A percentile compares a stretch with the other conserved stretches of the same genome.
Evolutionary conservation across 1,140 invertebrate species (phyloP).

Genomic region (Drosophila kohkoa): DNA sequence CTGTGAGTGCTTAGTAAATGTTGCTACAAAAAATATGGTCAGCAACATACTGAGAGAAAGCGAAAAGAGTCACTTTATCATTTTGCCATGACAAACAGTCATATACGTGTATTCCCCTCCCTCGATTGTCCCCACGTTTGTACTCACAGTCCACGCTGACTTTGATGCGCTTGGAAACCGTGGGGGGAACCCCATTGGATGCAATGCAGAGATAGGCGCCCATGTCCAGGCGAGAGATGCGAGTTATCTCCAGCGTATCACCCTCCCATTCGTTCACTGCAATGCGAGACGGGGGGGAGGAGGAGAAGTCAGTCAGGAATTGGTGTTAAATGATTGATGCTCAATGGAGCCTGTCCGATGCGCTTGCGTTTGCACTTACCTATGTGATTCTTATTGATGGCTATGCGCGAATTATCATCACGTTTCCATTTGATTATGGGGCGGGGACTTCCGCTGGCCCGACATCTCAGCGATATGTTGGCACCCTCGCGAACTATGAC

Average conservation of each 20-base stretch:
- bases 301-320: background rate
- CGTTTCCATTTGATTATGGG: slow-evolving; percentile 96
- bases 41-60: background rate
- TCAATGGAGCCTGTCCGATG: slow-evolving; percentile 16
- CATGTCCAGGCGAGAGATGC: slow-evolving; percentile 95
- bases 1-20: slow-evolving; percentile 26
- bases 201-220: slow-evolving; percentile 94
- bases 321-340: slow-evolving; percentile 76
- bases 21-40: slow-evolving; percentile 18
- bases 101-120: background rate
- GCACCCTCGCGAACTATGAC: slow-evolving; percentile 96
- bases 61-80: slow-evolving; percentile 43
- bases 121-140: too few relatives aligned
- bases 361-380: slow-evolving; percentile 86
- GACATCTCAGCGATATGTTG: slow-evolving; percentile 94
- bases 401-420: slow-evolving; percentile 93
- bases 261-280: slow-evolving; percentile 93
- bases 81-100: slow-evolving; percentile 18
- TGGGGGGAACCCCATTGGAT: slow-evolving; percentile 90
- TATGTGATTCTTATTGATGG: slow-evolving; percentile 92
- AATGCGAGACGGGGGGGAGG: slow-evolving; percentile 37
- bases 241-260: slow-evolving; percentile 92
- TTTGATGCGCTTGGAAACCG: slow-evolving; percentile 95
- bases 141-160: slow-evolving; percentile 97
- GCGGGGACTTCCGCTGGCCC: slow-evolving; percentile 94